Base-by-base conservation (phyloP, 1,140 invertebrate species). In the Polypedilum vanderplanki region DNA sequence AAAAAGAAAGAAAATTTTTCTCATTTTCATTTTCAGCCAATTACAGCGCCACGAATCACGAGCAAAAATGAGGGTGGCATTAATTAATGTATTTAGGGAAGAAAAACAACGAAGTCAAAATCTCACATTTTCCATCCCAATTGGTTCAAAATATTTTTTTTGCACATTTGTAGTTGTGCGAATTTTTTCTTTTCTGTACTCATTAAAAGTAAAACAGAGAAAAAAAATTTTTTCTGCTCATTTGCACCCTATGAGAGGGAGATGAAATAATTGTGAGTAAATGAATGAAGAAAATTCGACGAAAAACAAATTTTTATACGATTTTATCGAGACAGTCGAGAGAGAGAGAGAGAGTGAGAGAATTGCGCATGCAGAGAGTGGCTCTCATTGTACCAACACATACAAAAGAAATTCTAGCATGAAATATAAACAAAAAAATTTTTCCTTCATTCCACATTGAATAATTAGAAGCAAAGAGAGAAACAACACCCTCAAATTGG, bases 1-100 rank as follows among this genome's bases (percentile, higher is more conserved):
- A 33, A 57, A 57, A 57, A 46, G 41, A 15, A 57, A 57, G 15
- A 33, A 15, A 15, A 15, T 57, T n/a, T n/a, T 57, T 57, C 46
- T 57, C n/a, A 57, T 57, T 33, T 57, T 57, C 46, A 57, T 57
- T 57, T 57, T 57, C 46, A 57, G 46, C 46, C 46, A 57, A 57
- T 57, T 57, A 57, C 46, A 57, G 46, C 46, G 12, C 46, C 46
- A 57, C 12, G n/a, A 15, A 57, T 12, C 46, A 57, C 12, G 12
- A n/a, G 46, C 4, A n/a, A 15, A 57, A 57, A n/a, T 57, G 46
- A 57, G 46, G 46, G 46, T 57, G 46, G 46, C 46, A 57, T 57
- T 57, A 57, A 57, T 57, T 57, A 57, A 57, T 57, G 46, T n/a
- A 12, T n/a, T 57, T n/a, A 57, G 15, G 24, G 24, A 33, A 33